Conservation (phyloP, 1,140 invertebrate species). For the Achatina immaculata region DNA sequence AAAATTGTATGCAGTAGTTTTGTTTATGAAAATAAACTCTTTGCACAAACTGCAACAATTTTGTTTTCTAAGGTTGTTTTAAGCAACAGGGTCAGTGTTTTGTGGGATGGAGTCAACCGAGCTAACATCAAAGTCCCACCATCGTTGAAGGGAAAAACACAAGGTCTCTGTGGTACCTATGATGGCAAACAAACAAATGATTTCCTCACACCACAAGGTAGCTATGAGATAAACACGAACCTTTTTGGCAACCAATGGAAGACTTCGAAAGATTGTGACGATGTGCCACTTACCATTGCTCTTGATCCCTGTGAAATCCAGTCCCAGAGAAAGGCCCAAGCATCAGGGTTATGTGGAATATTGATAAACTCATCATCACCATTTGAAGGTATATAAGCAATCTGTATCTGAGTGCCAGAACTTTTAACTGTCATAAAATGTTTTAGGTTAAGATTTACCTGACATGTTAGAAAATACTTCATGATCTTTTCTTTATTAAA, state of each 20-base stretch:
- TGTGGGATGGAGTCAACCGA: conserved; percentile 79
- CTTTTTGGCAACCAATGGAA: conserved; percentile 92
- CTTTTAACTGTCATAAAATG: too few relatives aligned
- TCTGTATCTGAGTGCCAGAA: too few relatives aligned
- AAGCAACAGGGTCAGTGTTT: conserved; percentile 81
- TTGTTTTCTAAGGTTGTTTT: conserved; percentile 77
- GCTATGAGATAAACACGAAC: conserved; percentile 79
- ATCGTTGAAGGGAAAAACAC: conserved; percentile 76
- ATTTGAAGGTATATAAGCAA: conserved; percentile 58
- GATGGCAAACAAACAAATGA: conserved; percentile 89
- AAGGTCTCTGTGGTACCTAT: conserved; percentile 89
- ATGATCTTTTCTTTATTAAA: too few relatives aligned
- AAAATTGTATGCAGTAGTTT: too few relatives aligned
- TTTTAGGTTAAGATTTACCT: too few relatives aligned
- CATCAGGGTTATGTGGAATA: conserved; percentile 56
- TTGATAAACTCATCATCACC: conserved; percentile 51
- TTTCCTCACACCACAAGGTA: conserved; percentile 87
- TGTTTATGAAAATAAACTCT: background rate
- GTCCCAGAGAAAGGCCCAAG: conserved; percentile 51
- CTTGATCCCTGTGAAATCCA: conserved; percentile 55
- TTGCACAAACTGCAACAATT: background rate
- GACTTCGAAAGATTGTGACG: conserved; percentile 75
- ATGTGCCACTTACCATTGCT: conserved; percentile 69
- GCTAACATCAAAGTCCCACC: conserved; percentile 86
- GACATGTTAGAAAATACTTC: too few relatives aligned